Conservation (phyloP, 2,113 vertebrate genomes). For the Nipponia nippon region DNA sequence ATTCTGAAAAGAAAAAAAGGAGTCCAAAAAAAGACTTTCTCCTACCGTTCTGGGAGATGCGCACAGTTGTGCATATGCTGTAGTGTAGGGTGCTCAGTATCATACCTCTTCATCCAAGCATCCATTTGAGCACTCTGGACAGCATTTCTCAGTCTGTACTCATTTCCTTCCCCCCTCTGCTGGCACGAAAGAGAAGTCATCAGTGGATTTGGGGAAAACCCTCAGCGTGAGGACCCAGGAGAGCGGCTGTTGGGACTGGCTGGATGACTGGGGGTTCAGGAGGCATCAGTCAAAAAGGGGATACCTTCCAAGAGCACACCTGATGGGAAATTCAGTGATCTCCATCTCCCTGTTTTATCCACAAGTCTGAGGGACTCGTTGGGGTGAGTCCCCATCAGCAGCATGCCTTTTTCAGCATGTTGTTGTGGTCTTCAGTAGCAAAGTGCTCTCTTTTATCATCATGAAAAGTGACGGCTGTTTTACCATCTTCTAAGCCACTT, state of each 20-base stretch:
- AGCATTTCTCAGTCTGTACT: not conserved
- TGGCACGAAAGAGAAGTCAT: not conserved
- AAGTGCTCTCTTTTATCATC: not conserved
- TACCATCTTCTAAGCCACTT: not conserved
- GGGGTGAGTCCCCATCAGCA: not conserved
- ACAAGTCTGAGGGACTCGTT: rapidly evolving
- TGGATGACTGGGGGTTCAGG: not conserved
- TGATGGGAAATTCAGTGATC: not conserved
- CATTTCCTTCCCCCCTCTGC: not conserved
- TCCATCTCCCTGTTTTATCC: not conserved
- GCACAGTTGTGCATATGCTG: rapidly evolving
- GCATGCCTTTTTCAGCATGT: not conserved
- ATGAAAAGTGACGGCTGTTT: not conserved
- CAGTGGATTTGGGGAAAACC: not conserved
- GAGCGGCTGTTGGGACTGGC: not conserved
- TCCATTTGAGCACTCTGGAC: not conserved
- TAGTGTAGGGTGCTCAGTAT: not conserved
- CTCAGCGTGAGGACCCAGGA: rapidly evolving
- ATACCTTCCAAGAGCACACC: not conserved
- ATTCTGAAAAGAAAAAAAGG: not conserved
- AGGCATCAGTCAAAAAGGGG: not conserved
- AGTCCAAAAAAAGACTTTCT: not conserved
- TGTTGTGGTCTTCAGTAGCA: not conserved
- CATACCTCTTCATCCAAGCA: not conserved
- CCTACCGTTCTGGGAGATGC: rapidly evolving